Evolutionary conservation across 2,113 vertebrate genomes (phyloP), one percentile per base, ranked within the genome.

Genomic region (Aegotheles bennettii): DNA sequence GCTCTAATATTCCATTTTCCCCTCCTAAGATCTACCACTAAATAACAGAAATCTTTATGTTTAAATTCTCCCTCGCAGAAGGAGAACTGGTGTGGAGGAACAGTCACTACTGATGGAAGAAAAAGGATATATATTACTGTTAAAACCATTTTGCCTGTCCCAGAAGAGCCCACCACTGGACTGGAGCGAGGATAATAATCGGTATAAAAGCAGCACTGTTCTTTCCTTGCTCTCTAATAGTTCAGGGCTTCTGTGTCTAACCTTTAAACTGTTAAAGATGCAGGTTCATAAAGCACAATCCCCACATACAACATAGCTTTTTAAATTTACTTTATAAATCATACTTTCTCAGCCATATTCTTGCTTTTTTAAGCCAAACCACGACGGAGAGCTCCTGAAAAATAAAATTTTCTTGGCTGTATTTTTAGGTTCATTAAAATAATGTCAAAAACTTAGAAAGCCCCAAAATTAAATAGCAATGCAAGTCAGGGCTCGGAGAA

Each of bases 381-480:
- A 13, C 1, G 15, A 57, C 7, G 10, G 48, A 45, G 21, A 63
- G 19, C 33, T 51, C 35, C 31, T 2, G 26, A 28, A n/a, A 84
- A 75, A 8, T 3, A n/a, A 15, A 2, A 8, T 57, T 35, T n/a
- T 43, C 26, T 70, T 13, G 26, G 26, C 50, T 63, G 2, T 13
- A 6, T 33, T 35, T 79, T 75, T 47, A 26, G 9, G 33, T 19
- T 77, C 24, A 10, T 4, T 53, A 33, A 35, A 76, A 36, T 23
- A 24, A 63, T 9, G 17, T 24, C 28, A 56, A 48, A 77, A 60
- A 5, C 9, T 8, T n/a, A 10, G 26, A 43, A 26, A 25, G 14
- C 13, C 45, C 35, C 13, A 3, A 50, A 28, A 21, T 29, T 7
- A 51, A 51, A 3, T 9, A 4, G 24, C 2, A 7, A 38, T 1